Conservation (phyloP, 2,888 invertebrate genomes). For the Leptura quadrifasciata region DNA sequence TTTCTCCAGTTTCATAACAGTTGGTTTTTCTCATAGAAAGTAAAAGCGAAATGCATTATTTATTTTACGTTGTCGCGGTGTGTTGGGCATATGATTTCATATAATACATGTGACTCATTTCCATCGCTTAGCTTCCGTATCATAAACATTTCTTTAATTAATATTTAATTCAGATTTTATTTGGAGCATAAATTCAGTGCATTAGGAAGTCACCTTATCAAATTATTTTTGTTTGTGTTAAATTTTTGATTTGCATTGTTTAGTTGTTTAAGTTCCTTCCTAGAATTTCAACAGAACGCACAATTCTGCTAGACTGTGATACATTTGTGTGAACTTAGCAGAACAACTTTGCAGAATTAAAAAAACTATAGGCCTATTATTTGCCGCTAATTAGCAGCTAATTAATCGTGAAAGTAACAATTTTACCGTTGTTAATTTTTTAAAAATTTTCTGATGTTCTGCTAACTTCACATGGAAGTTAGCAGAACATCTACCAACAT, state of each 20-base stretch:
- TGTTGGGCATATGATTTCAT: conserved; percentile 10
- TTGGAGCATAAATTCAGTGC: not conserved
- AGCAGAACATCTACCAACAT: no score
- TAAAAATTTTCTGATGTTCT: no score
- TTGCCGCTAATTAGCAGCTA: no score
- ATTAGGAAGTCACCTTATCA: not conserved
- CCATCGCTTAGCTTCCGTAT: not conserved
- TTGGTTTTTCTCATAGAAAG: conserved; percentile 39
- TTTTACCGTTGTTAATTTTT: no score
- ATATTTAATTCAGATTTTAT: not conserved
- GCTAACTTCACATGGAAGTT: no score
- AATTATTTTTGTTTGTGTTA: not conserved
- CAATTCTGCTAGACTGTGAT: no score
- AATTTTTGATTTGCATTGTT: not conserved
- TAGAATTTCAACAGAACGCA: no score
- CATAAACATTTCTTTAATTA: conserved; percentile 3
- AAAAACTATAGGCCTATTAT: no score
- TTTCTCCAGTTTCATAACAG: conserved; percentile 42
- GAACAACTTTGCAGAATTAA: no score
- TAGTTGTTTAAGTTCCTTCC: not conserved
- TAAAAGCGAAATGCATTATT: conserved; percentile 47
- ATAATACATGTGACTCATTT: not conserved
- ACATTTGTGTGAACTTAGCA: no score
- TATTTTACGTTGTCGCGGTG: conserved; percentile 33
- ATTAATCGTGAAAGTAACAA: no score